These are phyloP conservation scores for Periophthalmus magnuspinnatus DNA, from an alignment of 2,797 vertebrate species.

Conservation along the genomic window DNA sequence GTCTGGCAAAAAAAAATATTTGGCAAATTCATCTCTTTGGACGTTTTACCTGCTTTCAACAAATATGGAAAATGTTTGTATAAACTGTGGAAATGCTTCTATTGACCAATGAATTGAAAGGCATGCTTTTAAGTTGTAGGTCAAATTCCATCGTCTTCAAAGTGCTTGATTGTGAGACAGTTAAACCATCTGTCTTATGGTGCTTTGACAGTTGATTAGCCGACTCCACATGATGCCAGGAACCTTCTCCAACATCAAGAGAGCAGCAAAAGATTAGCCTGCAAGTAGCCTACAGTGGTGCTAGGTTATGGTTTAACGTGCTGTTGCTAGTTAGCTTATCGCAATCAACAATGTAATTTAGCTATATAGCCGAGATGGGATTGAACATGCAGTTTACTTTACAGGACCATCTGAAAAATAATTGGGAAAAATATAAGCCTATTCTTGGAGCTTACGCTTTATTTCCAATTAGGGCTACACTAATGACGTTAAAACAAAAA, in stretches of 20 bases:
- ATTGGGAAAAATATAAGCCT: neutral
- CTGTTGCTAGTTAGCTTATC: neutral
- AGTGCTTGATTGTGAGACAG: neutral
- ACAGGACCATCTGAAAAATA: neutral
- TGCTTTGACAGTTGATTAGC: neutral
- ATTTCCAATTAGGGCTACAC: neutral
- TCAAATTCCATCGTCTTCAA: neutral
- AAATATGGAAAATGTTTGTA: too few relatives aligned
- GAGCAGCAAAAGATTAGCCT: too few relatives aligned
- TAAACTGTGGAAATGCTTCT: neutral
- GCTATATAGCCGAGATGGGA: neutral
- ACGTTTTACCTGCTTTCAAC: neutral
- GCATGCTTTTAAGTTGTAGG: neutral
- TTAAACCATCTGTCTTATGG: neutral
- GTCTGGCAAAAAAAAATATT: too few relatives aligned
- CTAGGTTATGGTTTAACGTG: neutral
- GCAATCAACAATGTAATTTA: neutral
- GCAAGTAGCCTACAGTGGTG: too few relatives aligned
- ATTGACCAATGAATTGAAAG: neutral
- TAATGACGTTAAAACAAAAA: slow-evolving; percentile 3
- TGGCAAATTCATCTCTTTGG: neutral
- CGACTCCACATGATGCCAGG: neutral
- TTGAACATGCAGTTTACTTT: neutral
- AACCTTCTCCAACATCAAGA: neutral
- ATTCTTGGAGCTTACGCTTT: neutral